Base-by-base conservation (phyloP, 2,797 vertebrate species). In the Danio choprae region DNA sequence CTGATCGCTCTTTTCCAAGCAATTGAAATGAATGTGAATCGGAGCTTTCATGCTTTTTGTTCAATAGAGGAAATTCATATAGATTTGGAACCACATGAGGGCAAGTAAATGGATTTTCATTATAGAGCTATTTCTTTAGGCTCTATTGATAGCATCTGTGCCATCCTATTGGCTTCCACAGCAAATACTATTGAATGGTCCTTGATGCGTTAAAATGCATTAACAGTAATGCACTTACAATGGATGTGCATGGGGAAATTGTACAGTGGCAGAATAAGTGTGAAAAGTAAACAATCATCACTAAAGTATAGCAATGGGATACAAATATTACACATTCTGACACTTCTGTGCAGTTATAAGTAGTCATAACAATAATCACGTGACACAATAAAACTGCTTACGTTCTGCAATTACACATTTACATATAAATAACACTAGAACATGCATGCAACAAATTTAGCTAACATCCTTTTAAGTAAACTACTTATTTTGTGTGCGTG, bases 1-100 rank as follows among this genome's bases (percentile, higher is more conserved):
- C 71, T 38, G 22, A 74, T 60, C 74, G 41, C n/a, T 67, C 20
- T 67, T 67, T 67, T 67, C 40, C 11, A 48, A 67, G 43, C 10
- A 60, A 46, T 59, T 48, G 11, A 59, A 60, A 48, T 48, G 6
- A 48, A 60, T 2, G 41, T 22, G 41, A 43, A 58, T 15, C 16
- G 55, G 41, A 18, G 43, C 43, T 46, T 60, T 59, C 2, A 4
- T 11, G 15, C 29, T 74, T 60, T 7, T 59, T 48, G 22, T 74
- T 60, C 41, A 41, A 48, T 46, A 20, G 6, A 73, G 16, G 20
- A 20, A 59, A 44, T 59, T 46, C 40, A 58, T 43, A 46, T 4
- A 43, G 40, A 73, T 29, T 73, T 60, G 20, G 55, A 60, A 60
- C 22, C 71, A 46, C 15, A 74, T 8, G 9, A 60, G 56, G 15